Evolutionary conservation across 1,140 invertebrate species (phyloP).

Genomic region (Drosophila carrolli): DNA sequence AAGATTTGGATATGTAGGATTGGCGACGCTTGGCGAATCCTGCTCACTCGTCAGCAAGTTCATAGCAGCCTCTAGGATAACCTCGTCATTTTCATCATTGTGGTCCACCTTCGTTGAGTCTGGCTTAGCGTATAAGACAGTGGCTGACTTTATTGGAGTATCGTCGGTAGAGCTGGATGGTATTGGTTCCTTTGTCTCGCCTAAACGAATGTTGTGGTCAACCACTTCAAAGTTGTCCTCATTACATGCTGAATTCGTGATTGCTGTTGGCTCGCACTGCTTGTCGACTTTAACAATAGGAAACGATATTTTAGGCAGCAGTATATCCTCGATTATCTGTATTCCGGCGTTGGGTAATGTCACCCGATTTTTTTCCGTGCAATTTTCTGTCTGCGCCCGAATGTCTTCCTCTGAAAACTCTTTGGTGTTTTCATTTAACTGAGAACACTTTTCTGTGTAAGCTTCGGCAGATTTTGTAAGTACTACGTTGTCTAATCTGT

Average conservation of each 20-base stretch:
- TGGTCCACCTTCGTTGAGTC: slow-evolving; percentile 67
- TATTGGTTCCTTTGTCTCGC: not conserved
- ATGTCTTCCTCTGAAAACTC: not conserved
- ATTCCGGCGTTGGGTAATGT: slow-evolving; percentile 2
- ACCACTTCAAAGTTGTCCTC: not conserved
- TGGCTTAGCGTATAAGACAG: slow-evolving; percentile 57
- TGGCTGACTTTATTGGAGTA: slow-evolving; percentile 1
- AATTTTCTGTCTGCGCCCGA: not conserved
- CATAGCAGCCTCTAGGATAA: slow-evolving; percentile 19
- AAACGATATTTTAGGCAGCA: slow-evolving; percentile 49
- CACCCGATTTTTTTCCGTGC: not conserved
- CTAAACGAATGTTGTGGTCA: not conserved
- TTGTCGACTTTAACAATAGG: slow-evolving; percentile 52
- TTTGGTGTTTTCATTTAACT: not conserved
- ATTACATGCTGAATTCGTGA: not conserved
- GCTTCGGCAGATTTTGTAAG: not conserved
- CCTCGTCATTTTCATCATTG: slow-evolving; percentile 46
- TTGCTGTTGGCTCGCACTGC: no score
- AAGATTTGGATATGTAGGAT: slow-evolving; percentile 21
- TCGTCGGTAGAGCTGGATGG: not conserved
- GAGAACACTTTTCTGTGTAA: not conserved
- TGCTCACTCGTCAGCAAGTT: slow-evolving; percentile 7
- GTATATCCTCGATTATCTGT: slow-evolving; percentile 63
- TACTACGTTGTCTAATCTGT: not conserved
- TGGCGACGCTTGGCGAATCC: not conserved